Base-by-base conservation (phyloP, 2,797 vertebrate genomes). In the Neosilurus hyrtlii region DNA sequence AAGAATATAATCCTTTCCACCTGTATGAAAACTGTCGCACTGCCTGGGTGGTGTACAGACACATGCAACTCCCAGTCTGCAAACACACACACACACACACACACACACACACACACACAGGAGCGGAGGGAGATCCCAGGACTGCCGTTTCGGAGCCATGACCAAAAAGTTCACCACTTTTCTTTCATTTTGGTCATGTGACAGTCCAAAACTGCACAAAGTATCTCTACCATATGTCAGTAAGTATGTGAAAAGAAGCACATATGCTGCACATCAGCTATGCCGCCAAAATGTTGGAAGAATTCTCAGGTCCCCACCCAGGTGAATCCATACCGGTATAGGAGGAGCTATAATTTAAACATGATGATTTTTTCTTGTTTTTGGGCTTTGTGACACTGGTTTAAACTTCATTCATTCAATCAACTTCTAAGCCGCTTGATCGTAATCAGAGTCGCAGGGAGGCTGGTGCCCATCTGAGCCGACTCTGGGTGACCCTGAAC, bases 1-100 rank as follows among this genome's bases (percentile, higher is more conserved):
- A 85, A 83, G 62, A 73, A 61, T 52, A 74, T 84, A 87, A 87
- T 83, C 79, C 62, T 37, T 83, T 85, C 82, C 88, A 86, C 80
- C 84, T 86, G 88, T 51, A 57, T 68, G 66, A 63, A 65, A 81
- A 59, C 71, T 54, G n/a, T 51, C 9, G n/a, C 59, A 51, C 67
- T 70, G 74, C 82, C 81, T 84, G 54, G 37, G 79, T 83, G 74
- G 76, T 75, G 72, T 30, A n/a, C 4, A 54, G 18, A 62, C 81
- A 52, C 26, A 43, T 35, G 49, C 61, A 54, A n/a, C 65, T 22
- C 30, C 9, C 54, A 24, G 71, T 68, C 79, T 26, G 8, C 56
- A 61, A 43, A 76, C 35, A 61, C 67, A 73, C 66, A 75, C 37
- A 35, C 35, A 80, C 65, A 81, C 83, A 83, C 67, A 65, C 82